Base-by-base conservation (phyloP, 2,113 vertebrate species). In the Butastur rufipennis region DNA sequence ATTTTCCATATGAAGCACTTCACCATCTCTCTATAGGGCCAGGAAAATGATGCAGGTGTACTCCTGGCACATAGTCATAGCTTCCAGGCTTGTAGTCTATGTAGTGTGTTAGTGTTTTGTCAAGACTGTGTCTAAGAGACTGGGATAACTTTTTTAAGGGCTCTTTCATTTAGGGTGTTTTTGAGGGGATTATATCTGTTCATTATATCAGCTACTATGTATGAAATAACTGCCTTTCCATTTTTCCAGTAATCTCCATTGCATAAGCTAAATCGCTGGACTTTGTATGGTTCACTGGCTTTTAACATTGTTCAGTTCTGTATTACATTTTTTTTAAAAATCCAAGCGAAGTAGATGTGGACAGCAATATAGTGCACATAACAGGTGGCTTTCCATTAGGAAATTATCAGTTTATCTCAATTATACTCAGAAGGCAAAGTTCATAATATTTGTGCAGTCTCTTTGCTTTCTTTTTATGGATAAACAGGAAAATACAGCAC, bases 301-400 rank as follows among this genome's bases (percentile, higher is more conserved):
- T 83, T 92, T 83, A 66, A 16, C 55, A 15, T 73, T 0, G 0
- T 43, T 90, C 26, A 22, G 10, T 73, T 92, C 20, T 6, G 7
- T 78, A 27, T 59, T 70, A 11, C 15, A 81, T 13, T 16, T 74
- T 29, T 32, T 88, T 56, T 2, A 58, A 86, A 80, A 86, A 80
- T 80, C 45, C 8, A 20, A 36, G 38, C 26, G 16, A 50, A 81
- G 42, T 34, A 62, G 67, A 42, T 42, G 59, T 52, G 27, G 88
- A 31, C 45, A 66, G 43, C 10, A 22, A 17, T 56, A 4, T 1
- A 12, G 43, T 72, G 38, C 2, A 2, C 2, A 0, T 5, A 81
- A 72, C 50, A 91, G 53, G 77, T 66, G 67, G 13, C 13, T 77
- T 90, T 88, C 67, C 13, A 62, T 77, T 92, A 77, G 61, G 71